Conservation (phyloP, 2,888 invertebrate species). For the Drosophila niveifrons region DNA sequence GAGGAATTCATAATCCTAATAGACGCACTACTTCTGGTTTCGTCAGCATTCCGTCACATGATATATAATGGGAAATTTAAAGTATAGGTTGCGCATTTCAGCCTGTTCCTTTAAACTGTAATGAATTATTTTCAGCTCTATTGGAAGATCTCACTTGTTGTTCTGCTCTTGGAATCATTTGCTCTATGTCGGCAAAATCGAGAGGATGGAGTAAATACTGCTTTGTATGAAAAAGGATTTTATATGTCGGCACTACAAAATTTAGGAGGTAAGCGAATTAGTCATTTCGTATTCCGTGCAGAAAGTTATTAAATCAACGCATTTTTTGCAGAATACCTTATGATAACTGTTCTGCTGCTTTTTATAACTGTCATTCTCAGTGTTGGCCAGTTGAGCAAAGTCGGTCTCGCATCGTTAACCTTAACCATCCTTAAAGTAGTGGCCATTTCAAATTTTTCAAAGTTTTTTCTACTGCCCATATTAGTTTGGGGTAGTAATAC, state of each 20-base stretch:
- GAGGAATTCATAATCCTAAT: conserved; percentile 95
- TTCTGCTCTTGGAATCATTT: conserved; percentile 93
- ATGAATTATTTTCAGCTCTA: conserved; percentile 86
- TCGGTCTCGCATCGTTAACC: conserved; percentile 48
- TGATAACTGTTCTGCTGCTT: conserved; percentile 68
- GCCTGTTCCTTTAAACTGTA: background rate
- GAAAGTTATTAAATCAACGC: background rate
- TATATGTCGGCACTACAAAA: conserved; percentile 87
- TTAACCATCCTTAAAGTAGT: conserved; percentile 87
- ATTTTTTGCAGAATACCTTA: conserved; percentile 70
- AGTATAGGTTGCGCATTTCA: conserved; percentile 85
- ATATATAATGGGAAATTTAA: conserved; percentile 92
- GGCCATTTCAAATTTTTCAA: conserved; percentile 87
- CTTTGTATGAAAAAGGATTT: conserved; percentile 88
- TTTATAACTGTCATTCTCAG: conserved; percentile 51
- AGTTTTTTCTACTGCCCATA: conserved; percentile 88
- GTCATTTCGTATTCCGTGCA: background rate
- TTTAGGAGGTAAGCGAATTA: conserved; percentile 68
- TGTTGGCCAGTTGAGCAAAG: conserved; percentile 30
- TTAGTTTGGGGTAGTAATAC: conserved; percentile 87
- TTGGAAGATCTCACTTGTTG: conserved; percentile 92
- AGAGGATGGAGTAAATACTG: conserved; percentile 80
- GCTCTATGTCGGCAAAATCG: conserved; percentile 87
- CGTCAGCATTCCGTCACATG: conserved; percentile 93
- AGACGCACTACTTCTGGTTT: conserved; percentile 92